A percentile compares a stretch with the other conserved stretches of the same genome.
Conservation (phyloP, 1,140 invertebrate genomes). For the Caenorhabditis remanei region DNA sequence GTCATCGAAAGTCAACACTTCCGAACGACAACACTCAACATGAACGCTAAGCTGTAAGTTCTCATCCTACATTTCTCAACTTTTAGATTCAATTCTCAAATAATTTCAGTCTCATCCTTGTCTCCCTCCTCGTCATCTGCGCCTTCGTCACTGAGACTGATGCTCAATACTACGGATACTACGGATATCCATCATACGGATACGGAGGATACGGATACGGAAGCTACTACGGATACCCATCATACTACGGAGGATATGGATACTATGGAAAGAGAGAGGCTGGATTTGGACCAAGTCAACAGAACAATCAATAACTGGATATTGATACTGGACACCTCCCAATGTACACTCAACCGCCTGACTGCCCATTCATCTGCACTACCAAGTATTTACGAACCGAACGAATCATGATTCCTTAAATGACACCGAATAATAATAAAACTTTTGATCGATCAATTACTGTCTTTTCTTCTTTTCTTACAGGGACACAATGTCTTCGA, state of each 20-base stretch:
- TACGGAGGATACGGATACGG: conserved; percentile 42
- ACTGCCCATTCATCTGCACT: background rate
- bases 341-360: conserved; percentile 1
- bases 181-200: conserved; percentile 39
- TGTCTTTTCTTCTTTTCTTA: background rate
- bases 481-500: background rate
- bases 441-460: conserved; percentile 30
- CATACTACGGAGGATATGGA: conserved; percentile 56
- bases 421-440: background rate
- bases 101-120: conserved; percentile 58
- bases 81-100: background rate
- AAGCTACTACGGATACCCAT: conserved; percentile 26
- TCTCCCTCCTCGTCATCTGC: conserved; percentile 54
- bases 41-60: conserved; percentile 59
- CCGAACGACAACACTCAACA: conserved; percentile 28
- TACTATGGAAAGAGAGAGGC: conserved; percentile 59
- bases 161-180: conserved; percentile 51
- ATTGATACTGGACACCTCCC: background rate
- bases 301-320: conserved; percentile 29
- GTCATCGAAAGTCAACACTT: conserved; percentile 38
- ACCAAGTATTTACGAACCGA: conserved; percentile 29
- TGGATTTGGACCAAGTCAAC: conserved; percentile 45
- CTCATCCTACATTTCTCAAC: background rate
- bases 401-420: background rate
- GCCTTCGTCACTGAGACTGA: conserved; percentile 57